Evolutionary conservation across 2,113 vertebrate genomes (phyloP).

Genomic region (Cynoglossus semilaevis): DNA sequence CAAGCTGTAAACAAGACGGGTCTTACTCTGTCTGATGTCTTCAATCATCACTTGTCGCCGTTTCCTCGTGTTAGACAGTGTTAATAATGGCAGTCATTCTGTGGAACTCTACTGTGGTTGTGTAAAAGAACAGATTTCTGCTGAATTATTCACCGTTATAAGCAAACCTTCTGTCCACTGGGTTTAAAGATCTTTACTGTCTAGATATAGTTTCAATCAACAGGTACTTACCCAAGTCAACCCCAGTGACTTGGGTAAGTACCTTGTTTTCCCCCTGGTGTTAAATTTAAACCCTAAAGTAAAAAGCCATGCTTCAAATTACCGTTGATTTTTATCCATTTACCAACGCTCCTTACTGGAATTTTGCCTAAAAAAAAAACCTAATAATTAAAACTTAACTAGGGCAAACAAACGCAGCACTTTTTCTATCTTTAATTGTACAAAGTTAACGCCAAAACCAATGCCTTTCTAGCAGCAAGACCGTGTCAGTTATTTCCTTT

Average conservation of each 20-base stretch:
- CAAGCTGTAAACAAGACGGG: conserved; percentile 9
- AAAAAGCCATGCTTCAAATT: background rate
- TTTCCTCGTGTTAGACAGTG: conserved; percentile 21
- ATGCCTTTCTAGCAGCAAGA: background rate
- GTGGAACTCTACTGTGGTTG: background rate
- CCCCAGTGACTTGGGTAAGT: background rate
- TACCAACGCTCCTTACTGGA: background rate
- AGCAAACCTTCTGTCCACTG: no score
- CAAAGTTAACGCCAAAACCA: background rate
- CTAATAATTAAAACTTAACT: background rate
- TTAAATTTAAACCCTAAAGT: background rate
- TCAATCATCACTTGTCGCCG: conserved; percentile 27
- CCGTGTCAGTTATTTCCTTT: background rate
- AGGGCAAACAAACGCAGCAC: background rate
- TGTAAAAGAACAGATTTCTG: no score
- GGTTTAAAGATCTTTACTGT: no score
- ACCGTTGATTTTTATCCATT: background rate
- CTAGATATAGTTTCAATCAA: no score
- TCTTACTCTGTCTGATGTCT: conserved; percentile 1
- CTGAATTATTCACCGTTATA: no score
- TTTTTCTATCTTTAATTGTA: background rate
- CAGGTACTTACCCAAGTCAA: no score
- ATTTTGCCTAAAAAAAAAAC: background rate
- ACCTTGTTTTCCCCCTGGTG: background rate
- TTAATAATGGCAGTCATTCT: conserved; percentile 31